Percentiles rank a stretch among this genome's conserved stretches.
Conservation (phyloP, 1,140 invertebrate genomes). For the Caenorhabditis tropicalis region DNA sequence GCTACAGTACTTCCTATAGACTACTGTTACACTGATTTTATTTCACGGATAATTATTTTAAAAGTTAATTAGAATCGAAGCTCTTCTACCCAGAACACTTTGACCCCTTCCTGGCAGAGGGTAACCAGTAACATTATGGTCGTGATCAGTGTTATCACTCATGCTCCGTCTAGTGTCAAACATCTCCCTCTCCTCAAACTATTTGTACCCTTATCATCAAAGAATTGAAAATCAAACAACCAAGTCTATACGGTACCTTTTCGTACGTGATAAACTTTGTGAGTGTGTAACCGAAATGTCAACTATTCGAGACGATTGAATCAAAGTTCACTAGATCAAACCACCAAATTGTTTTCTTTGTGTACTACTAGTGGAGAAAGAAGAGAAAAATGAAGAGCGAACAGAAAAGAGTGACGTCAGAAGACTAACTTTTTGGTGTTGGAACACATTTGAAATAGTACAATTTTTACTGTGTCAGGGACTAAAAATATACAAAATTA, state of each 20-base stretch:
- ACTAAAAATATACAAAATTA: no score
- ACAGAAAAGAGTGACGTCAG: neutral
- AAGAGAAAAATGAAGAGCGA: neutral
- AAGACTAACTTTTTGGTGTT: no score
- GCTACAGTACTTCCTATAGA: no score
- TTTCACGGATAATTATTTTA: no score
- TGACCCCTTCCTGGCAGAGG: neutral
- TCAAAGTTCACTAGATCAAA: slow-evolving; percentile 19
- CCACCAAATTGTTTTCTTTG: neutral
- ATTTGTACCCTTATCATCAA: no score
- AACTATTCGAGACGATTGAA: neutral
- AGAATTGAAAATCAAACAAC: neutral
- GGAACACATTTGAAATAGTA: no score
- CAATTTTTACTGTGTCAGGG: no score
- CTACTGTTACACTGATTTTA: no score
- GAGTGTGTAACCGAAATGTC: neutral
- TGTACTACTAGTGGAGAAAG: neutral
- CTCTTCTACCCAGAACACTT: neutral
- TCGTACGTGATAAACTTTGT: neutral
- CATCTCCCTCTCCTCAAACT: neutral
- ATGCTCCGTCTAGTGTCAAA: neutral
- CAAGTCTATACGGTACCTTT: neutral
- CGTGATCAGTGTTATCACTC: no score
- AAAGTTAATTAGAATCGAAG: no score
- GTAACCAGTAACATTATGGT: neutral